Evolutionary conservation across 2,888 invertebrate genomes (phyloP).

Genomic region (Drosophila robusta): DNA sequence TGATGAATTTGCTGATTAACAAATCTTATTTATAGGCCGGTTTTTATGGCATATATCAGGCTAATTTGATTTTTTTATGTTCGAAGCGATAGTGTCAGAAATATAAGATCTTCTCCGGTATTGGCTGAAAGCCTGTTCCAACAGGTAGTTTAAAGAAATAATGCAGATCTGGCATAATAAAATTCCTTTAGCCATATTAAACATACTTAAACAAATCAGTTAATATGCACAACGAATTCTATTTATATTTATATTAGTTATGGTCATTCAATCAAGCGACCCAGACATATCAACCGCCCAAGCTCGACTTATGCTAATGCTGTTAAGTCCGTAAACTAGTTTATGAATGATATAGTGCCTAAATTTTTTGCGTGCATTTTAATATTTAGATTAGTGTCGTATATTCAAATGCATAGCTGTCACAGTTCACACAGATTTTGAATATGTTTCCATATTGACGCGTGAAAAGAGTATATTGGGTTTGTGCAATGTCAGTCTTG

Average conservation of each 20-base stretch:
- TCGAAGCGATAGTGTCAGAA: too few relatives aligned
- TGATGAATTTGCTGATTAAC: conserved; percentile 20
- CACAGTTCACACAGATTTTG: conserved; percentile 36
- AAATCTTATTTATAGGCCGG: conserved; percentile 17
- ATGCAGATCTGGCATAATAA: conserved; percentile 1
- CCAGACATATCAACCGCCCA: not conserved
- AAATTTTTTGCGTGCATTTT: conserved; percentile 18
- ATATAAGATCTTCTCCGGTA: not conserved
- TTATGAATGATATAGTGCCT: conserved; percentile 42
- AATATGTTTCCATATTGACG: conserved; percentile 14
- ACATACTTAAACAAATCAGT: conserved; percentile 6
- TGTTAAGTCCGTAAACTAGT: conserved; percentile 40
- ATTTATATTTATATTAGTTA: conserved; percentile 14
- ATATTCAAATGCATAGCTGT: conserved; percentile 32
- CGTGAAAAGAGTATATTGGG: conserved; percentile 1
- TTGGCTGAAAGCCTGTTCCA: not conserved
- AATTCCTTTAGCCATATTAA: not conserved
- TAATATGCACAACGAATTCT: conserved; percentile 12
- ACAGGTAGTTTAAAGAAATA: not conserved
- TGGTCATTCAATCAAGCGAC: conserved; percentile 18
- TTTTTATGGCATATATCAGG: conserved; percentile 10
- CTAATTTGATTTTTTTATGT: conserved; percentile 1
- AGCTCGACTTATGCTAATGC: conserved; percentile 31
- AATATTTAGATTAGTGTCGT: conserved; percentile 39
- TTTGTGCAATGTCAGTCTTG: too few relatives aligned